Conservation (phyloP, 2,113 vertebrate species). For the Rhodinocichla rosea region DNA sequence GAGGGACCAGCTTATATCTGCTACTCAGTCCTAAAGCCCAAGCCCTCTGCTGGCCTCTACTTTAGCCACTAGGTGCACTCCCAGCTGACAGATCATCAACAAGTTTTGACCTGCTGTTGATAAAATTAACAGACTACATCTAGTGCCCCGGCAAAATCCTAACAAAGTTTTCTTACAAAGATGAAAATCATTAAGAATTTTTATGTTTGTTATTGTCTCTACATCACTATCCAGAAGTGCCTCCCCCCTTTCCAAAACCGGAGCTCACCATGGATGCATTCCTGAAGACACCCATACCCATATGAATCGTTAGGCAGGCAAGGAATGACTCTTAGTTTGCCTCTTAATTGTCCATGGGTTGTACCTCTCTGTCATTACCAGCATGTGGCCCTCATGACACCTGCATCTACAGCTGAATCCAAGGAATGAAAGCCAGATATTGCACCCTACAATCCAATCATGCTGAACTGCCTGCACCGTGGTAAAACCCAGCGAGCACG, state of each 20-base stretch:
- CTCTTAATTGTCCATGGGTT: not conserved
- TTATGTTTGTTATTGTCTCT: not conserved
- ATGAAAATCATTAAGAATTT: not conserved
- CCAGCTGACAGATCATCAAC: not conserved
- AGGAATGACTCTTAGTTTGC: not conserved
- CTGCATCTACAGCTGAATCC: not conserved
- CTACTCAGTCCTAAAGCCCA: not conserved
- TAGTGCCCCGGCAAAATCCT: not conserved
- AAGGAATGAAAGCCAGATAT: not conserved
- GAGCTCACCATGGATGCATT: not conserved
- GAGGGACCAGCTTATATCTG: not conserved
- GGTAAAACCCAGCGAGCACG: not conserved
- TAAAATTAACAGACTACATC: not conserved
- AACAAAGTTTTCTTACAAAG: not conserved
- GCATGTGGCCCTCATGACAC: not conserved
- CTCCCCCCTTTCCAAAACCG: not conserved
- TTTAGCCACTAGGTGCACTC: not conserved
- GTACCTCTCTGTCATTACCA: not conserved
- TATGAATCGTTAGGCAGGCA: not conserved
- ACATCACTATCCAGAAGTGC: not conserved
- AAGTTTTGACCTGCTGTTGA: not conserved
- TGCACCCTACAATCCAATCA: not conserved
- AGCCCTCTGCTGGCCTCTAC: not conserved
- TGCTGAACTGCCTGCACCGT: fast-evolving
- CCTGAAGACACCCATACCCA: not conserved